Evolutionary conservation across 2,113 vertebrate species (phyloP), one percentile per base, ranked within the genome.

Genomic region (Pogonocichla stellata): DNA sequence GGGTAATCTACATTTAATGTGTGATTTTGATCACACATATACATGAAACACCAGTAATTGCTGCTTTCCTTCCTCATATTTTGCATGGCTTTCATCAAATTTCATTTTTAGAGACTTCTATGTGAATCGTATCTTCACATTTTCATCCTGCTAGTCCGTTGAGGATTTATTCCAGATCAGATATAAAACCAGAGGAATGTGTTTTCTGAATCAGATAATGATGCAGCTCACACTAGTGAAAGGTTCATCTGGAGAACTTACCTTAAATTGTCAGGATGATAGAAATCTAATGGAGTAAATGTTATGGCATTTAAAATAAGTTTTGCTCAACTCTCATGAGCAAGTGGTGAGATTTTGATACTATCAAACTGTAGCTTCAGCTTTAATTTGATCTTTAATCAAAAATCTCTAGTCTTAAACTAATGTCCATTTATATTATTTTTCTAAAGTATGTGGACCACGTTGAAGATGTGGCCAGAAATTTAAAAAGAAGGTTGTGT

Each of bases 191-290:
- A 66, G 84, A 92, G 38, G 13, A 93, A 60, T 0, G 3, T 70
- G 22, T 71, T 92, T 91, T 93, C 67, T 93, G 38, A 80, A 74
- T 78, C 54, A 90, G 88, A 88, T 91, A 80, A 56, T 33, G 14
- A 58, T 77, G 14, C 73, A 89, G 54, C 38, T 87, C 47, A 51
- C 2, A 7, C 28, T 0, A 0, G 67, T 69, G 20, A 90, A 89
- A 90, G 18, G 33, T 92, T 95, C 72, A 73, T 71, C 48, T 47
- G 38, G 7, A 92, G 71, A 91, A 71, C 43, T 78, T 33, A 34
- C 78, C 64, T 86, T 38, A 92, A 86, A 91, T 88, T 88, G 69
- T 80, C 88, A 84, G n/a, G 34, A 56, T 48, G 91, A 94, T 78
- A 86, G 51, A 90, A 94, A 88, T 92, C 26, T 11, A 80, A 70